Base-by-base conservation (phyloP, 1,140 invertebrate genomes). In the Calosoma granatense region DNA sequence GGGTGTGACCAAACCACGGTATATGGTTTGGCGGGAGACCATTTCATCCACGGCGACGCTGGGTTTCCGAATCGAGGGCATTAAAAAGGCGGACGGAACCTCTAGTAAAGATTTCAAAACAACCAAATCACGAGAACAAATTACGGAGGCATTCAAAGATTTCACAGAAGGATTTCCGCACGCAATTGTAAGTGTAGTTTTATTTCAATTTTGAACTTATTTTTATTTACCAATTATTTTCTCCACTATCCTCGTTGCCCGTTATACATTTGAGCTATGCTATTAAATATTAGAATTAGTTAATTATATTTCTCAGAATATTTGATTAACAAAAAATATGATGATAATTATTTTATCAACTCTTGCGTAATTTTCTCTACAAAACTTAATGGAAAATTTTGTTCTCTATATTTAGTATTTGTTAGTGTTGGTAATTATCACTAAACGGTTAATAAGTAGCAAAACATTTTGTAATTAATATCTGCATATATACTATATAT, bases 1-100 rank as follows among this genome's bases (percentile, higher is more conserved):
- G 74, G 94, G 90, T 20, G 90, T 98, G 1, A 97, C 92, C 1
- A 97, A 97, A 73, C 92, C 92, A 0, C 78, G 94, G 52, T 98
- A 97, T 70, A 97, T 97, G 94, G 89, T 95, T 17, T 98, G 95
- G 93, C 76, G 96, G 51, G 96, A 98, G 75, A 94, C 93, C 3
- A 96, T 98, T 66, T 97, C 93, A 20, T 97, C 94, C 17, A 97
- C 94, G 2, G 86, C 93, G 0, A 92, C 89, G 2, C 76, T 98
- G 20, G 96, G 94, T 54, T 98, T 98, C 74, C 79, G 95, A 59
- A 94, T 98, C 63, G 96, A 98, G 74, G 96, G 94, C 4, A 90
- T 97, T 58, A 91, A 92, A 74, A 86, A 87, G 61, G 83, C 84
- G 41, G 88, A 92, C 66, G 92, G 90, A 26, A 87, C 83, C 53